Evolutionary conservation across 2,797 vertebrate genomes (phyloP).

Genomic region (Lacerta agilis): DNA sequence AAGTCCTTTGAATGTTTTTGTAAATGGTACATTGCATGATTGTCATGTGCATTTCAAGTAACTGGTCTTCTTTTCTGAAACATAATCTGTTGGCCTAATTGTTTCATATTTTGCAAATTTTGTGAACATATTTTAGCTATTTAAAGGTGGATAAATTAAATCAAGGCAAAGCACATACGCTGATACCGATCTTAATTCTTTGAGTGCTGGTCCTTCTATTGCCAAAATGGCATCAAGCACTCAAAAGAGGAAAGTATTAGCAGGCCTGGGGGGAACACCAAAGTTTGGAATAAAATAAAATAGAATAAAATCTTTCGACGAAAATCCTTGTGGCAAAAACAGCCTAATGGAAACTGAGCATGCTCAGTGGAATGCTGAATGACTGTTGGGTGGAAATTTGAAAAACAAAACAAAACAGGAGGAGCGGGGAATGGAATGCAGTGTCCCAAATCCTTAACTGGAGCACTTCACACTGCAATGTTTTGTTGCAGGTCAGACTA

Average conservation of each 20-base stretch:
- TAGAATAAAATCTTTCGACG: background rate
- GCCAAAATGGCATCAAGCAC: background rate
- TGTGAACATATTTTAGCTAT: background rate
- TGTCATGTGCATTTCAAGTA: slow-evolving; percentile 65
- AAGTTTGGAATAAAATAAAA: background rate
- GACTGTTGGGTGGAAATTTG: background rate
- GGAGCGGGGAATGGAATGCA: background rate
- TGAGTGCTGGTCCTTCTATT: background rate
- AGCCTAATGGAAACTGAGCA: background rate
- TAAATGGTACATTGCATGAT: slow-evolving; percentile 74
- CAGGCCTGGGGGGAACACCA: background rate
- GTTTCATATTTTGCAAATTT: slow-evolving; percentile 16
- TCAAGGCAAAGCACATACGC: slow-evolving; percentile 9
- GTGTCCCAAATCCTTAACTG: background rate
- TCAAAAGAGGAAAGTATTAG: background rate
- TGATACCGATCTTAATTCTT: background rate
- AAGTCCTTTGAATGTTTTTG: slow-evolving; percentile 84
- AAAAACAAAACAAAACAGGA: background rate
- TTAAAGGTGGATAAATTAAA: background rate
- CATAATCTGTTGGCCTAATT: slow-evolving; percentile 22
- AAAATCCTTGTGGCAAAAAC: background rate
- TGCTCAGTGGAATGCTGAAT: background rate
- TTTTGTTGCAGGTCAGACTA: background rate
- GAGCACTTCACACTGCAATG: background rate
- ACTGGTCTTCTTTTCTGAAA: slow-evolving; percentile 57